phyloP scores from a whole-genome alignment of 2,888 invertebrate genomes.

The Caradrina kadenii region DNA sequence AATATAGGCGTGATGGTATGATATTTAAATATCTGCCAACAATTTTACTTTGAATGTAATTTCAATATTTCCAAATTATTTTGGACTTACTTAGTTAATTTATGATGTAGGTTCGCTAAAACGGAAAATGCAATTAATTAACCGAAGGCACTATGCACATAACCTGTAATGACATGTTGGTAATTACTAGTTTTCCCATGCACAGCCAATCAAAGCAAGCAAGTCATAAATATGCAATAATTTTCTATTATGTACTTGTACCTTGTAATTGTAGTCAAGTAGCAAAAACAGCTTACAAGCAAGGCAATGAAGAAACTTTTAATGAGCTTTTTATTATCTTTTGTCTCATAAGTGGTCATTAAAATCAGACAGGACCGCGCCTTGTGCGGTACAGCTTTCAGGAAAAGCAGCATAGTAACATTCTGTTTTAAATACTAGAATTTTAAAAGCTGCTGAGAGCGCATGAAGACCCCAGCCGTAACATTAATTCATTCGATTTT shows the following conservation, averaged over 20 bases:
- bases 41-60: no score
- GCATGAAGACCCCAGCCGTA: no score
- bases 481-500: no score
- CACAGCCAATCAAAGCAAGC: slow-evolving; percentile 26
- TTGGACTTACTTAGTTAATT: neutral
- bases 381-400: slow-evolving; percentile 3
- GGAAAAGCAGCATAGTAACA: neutral
- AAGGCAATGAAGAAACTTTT: slow-evolving; percentile 23
- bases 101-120: neutral
- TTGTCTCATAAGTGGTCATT: slow-evolving; percentile 36
- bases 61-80: no score
- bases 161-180: neutral
- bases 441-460: neutral
- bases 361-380: slow-evolving; percentile 13
- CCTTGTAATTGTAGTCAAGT: neutral
- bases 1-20: no score
- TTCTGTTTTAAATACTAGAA: neutral
- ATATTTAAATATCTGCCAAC: no score
- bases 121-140: neutral
- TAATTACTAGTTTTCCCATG: slow-evolving; percentile 47
- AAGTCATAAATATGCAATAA: slow-evolving; percentile 27
- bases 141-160: neutral
- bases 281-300: slow-evolving; percentile 25
- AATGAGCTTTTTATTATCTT: slow-evolving; percentile 43
- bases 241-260: slow-evolving; percentile 14